Evolutionary conservation across 23 tunicate species (phyloP), one percentile per base, ranked within the genome.

Genomic region (Trididemnum miniatum): DNA sequence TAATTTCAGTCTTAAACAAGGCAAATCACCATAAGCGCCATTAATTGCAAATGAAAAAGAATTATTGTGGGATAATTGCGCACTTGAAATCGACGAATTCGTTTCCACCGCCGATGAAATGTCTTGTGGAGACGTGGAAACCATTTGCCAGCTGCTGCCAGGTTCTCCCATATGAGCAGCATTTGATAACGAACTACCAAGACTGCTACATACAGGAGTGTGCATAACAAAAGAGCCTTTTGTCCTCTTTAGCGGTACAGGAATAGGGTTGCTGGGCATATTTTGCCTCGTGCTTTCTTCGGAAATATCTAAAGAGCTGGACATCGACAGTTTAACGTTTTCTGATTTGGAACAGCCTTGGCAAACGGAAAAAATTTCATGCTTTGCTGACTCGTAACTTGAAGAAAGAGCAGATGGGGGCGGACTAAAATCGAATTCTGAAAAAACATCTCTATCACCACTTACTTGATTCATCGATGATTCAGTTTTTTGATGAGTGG

Each of bases 141-240:
- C 77, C 72, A 88, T 32, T 65, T 88, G 93, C 93, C 93, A 88
- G 80, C 93, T 88, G 40, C 93, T 82, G 1, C 93, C 87, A 15
- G 83, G 80, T 77, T 83, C 93, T 26, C 63, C 79, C 27, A 36
- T 65, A 3, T n/a, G 23, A 23, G 79, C 72, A 27, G 77, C 35
- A 67, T 51, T 67, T 26, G 90, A 86, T 20, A 5, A 23, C 1
- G 83, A 66, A 40, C 64, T 57, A 28, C 31, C 20, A 23, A 35
- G 27, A 35, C 38, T 59, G 34, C 54, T 75, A 9, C 51, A 18
- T 1, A 27, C 51, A 18, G 77, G 23, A 54, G 24, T 29, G 3
- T 15, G 15, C 2, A 26, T 30, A 20, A 57, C 20, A n/a, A 34
- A 25, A 24, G 79, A 39, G 34, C 23, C 65, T 65, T 1, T 67